phyloP scores from a whole-genome alignment of 2,888 invertebrate genomes.

The Venusia cambrica region DNA sequence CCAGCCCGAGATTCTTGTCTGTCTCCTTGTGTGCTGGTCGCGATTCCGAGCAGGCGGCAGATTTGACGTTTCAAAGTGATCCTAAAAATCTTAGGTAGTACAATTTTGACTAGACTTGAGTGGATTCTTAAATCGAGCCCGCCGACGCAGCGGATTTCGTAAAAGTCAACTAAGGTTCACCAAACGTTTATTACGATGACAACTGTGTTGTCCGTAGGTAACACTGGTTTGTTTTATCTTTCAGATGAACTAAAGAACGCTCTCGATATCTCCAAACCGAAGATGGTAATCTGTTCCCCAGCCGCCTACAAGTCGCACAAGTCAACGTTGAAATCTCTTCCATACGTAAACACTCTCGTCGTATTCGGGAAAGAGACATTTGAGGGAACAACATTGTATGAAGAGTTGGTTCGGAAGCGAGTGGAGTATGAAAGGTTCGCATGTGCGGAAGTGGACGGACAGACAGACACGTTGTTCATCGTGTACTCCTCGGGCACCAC shows the following conservation, averaged over 20 bases:
- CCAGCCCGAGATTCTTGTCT: too few species aligned
- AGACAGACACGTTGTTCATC: constrained; percentile 47
- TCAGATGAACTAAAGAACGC: constrained; percentile 60
- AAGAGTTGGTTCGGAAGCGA: constrained; percentile 42
- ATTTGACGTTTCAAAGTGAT: too few species aligned
- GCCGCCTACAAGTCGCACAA: constrained; percentile 41
- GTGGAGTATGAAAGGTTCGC: constrained; percentile 47
- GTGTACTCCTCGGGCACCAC: constrained; percentile 69
- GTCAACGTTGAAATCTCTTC: constrained; percentile 36
- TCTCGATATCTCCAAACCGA: constrained; percentile 53
- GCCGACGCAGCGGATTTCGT: too few species aligned
- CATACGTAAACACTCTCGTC: constrained; percentile 44
- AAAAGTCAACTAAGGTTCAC: too few species aligned
- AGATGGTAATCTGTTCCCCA: constrained; percentile 53
- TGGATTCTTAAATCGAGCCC: too few species aligned
- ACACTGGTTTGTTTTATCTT: too few species aligned
- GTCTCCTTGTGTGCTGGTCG: too few species aligned
- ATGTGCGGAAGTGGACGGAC: constrained; percentile 45
- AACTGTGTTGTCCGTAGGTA: too few species aligned
- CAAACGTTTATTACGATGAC: too few species aligned
- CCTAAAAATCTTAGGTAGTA: too few species aligned
- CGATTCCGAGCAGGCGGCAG: too few species aligned
- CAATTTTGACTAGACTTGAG: too few species aligned
- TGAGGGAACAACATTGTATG: constrained; percentile 38
- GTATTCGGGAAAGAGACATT: constrained; percentile 44